phyloP scores from a whole-genome alignment of 2,797 vertebrate genomes.

The Sus cebifrons region DNA sequence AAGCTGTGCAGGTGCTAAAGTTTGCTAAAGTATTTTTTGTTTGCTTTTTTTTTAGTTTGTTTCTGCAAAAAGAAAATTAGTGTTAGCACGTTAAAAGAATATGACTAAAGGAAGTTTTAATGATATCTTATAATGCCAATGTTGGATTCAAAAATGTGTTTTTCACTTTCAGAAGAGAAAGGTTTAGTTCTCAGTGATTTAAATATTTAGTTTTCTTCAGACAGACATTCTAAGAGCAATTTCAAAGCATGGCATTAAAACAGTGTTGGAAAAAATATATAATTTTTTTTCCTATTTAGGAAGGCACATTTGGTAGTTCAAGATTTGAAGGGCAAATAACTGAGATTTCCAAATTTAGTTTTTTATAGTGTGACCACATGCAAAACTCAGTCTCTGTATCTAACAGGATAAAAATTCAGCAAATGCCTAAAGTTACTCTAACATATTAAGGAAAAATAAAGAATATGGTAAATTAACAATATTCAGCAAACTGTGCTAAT shows the following conservation, averaged over 20 bases:
- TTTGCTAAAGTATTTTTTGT: not conserved
- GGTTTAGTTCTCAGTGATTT: constrained; percentile 6
- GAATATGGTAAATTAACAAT: not conserved
- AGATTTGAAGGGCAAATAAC: constrained; percentile 66
- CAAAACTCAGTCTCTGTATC: not conserved
- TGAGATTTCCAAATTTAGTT: constrained; percentile 57
- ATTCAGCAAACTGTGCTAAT: not conserved
- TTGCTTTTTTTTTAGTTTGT: not conserved
- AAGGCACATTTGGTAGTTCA: constrained; percentile 62
- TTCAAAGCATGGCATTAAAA: constrained; percentile 68
- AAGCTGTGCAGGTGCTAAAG: not conserved
- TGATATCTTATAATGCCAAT: not conserved
- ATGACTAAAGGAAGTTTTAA: not conserved
- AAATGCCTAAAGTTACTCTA: constrained; percentile 19
- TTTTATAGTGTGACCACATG: constrained; percentile 3
- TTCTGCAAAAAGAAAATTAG: constrained; percentile 24
- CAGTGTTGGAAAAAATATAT: not conserved
- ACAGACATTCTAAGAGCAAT: constrained; percentile 23
- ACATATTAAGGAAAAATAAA: not conserved
- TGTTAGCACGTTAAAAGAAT: constrained; percentile 39
- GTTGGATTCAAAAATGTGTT: not conserved
- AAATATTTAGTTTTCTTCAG: constrained; percentile 65
- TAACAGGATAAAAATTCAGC: not conserved
- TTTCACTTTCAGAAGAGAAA: constrained; percentile 56
- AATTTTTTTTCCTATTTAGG: not conserved